Evolutionary conservation across 2,113 vertebrate genomes (phyloP).

Genomic region (Ahaetulla prasina): DNA sequence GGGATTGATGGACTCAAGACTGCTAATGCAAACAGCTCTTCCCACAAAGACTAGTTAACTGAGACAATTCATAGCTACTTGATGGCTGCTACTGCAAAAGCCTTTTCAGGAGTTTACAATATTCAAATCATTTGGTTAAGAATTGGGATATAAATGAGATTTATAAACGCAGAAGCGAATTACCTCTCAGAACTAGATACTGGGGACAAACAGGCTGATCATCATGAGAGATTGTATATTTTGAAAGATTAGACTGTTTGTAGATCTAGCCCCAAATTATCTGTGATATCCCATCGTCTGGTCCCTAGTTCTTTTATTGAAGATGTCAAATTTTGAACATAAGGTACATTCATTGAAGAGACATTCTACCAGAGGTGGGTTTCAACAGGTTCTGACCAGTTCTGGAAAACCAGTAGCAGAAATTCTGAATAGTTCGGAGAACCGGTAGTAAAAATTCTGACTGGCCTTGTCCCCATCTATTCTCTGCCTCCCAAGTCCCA

Average conservation of each 20-base stretch:
- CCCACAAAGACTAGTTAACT: background rate
- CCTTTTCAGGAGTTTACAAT: background rate
- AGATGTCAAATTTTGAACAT: background rate
- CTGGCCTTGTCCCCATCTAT: no score
- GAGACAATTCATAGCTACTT: background rate
- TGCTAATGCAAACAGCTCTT: background rate
- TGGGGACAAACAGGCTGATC: background rate
- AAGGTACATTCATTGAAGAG: background rate
- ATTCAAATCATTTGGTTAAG: background rate
- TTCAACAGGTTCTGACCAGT: no score
- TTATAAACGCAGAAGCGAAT: background rate
- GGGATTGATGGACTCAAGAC: background rate
- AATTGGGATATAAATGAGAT: background rate
- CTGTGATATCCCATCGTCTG: background rate
- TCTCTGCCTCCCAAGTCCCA: no score
- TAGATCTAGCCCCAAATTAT: background rate
- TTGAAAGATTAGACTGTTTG: background rate
- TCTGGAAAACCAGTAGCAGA: no score
- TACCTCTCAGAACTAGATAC: background rate
- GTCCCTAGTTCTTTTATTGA: background rate
- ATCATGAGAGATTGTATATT: no score
- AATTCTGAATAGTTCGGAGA: no score
- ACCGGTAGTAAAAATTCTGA: no score
- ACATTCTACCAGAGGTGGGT: background rate
- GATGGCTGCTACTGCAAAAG: background rate